Conservation (phyloP, 2,888 invertebrate species). For the Epirrhoe tristata region DNA sequence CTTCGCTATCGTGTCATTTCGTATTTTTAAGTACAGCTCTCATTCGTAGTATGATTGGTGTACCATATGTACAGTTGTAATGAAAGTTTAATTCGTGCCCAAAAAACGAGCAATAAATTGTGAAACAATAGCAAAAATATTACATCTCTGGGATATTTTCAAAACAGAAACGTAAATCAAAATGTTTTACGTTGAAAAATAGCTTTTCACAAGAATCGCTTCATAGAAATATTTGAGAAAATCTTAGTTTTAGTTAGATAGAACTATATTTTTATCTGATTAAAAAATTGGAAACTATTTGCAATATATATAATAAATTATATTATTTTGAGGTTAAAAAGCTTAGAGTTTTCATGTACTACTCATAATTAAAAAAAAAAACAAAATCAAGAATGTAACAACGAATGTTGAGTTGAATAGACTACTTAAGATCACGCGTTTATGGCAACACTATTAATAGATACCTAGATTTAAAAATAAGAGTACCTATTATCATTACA, state of each 20-base stretch:
- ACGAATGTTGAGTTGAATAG: too few relatives aligned
- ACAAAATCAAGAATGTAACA: too few relatives aligned
- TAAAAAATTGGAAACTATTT: neutral
- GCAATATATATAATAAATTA: neutral
- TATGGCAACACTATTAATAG: too few relatives aligned
- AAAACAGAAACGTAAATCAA: conserved; percentile 6
- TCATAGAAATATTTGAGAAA: neutral
- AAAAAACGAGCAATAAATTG: neutral
- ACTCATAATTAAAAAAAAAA: too few relatives aligned
- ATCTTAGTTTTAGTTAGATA: neutral
- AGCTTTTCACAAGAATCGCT: neutral
- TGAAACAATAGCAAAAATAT: conserved; percentile 18
- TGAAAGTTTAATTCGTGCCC: neutral
- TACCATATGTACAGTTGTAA: too few relatives aligned
- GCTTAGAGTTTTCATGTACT: too few relatives aligned
- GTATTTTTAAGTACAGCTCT: too few relatives aligned
- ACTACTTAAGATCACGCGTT: too few relatives aligned
- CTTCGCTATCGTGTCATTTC: conserved; percentile 52
- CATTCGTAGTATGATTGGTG: too few relatives aligned
- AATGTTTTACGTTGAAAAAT: conserved; percentile 1
- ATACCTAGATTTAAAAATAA: too few relatives aligned
- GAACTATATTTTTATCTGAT: neutral
- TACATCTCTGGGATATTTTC: conserved; percentile 9
- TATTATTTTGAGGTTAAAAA: neutral
- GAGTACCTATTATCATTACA: too few relatives aligned